Conservation (phyloP, 1,140 invertebrate genomes). For the Rhizoglyphus robini region DNA sequence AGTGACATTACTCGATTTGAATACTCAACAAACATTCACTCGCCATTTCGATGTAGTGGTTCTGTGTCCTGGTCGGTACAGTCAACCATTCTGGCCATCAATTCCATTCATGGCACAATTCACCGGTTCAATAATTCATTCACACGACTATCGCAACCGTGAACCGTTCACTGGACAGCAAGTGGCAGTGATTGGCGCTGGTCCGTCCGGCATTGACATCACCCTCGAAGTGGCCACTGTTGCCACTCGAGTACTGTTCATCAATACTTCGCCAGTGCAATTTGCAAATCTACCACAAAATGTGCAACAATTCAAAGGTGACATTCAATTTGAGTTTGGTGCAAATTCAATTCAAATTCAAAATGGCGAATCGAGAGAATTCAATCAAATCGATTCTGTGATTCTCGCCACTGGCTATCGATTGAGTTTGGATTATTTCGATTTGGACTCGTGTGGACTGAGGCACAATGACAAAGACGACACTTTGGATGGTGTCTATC, state of each 20-base stretch:
- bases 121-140: slow-evolving; percentile 56
- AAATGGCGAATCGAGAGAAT: too few relatives aligned
- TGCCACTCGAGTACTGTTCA: slow-evolving; percentile 36
- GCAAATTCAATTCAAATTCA: slow-evolving; percentile 27
- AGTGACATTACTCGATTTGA: slow-evolving; percentile 46
- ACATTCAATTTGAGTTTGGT: slow-evolving; percentile 4
- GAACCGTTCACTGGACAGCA: slow-evolving; percentile 46
- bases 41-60: slow-evolving; percentile 27
- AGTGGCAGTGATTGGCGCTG: slow-evolving; percentile 67
- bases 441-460: slow-evolving; percentile 27
- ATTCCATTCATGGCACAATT: slow-evolving; percentile 52
- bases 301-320: slow-evolving; percentile 20
- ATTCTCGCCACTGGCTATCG: slow-evolving; percentile 39
- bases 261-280: not conserved
- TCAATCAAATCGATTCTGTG: slow-evolving; percentile 31
- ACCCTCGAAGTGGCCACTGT: slow-evolving; percentile 55
- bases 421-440: slow-evolving; percentile 34
- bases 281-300: slow-evolving; percentile 19
- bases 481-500: slow-evolving; percentile 69
- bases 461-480: slow-evolving; percentile 45
- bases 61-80: slow-evolving; percentile 36
- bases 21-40: slow-evolving; percentile 32
- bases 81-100: slow-evolving; percentile 44
- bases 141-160: slow-evolving; percentile 65
- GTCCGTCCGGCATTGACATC: slow-evolving; percentile 68